Percentiles rank a stretch among this genome's conserved stretches.
Evolutionary conservation across 1,140 invertebrate genomes (phyloP).

Genomic region (Ceratitis capitata): DNA sequence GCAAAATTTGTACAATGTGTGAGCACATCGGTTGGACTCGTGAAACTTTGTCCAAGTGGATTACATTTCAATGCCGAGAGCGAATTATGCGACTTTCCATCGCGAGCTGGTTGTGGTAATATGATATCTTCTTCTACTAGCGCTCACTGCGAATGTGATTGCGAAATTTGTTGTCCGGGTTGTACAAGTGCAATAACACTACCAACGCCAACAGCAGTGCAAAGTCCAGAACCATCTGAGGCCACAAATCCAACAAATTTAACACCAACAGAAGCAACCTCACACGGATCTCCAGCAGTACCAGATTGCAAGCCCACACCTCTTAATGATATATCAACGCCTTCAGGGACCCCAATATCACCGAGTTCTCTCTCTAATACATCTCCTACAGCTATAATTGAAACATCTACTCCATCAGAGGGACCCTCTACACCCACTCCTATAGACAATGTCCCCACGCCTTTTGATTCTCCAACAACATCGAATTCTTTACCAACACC

Average conservation of each 20-base stretch:
- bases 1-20: slow-evolving; percentile 32
- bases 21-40: not conserved
- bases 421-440: not conserved
- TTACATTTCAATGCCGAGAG: slow-evolving; percentile 38
- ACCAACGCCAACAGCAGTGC: not conserved
- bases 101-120: not conserved
- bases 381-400: not conserved
- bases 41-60: slow-evolving; percentile 31
- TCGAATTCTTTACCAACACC: not conserved
- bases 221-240: not conserved
- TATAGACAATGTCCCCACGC: too few species aligned
- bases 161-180: not conserved
- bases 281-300: not conserved
- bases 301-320: not conserved
- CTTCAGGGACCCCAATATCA: not conserved
- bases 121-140: not conserved
- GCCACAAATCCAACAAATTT: not conserved
- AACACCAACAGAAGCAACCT: not conserved
- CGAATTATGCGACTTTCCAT: slow-evolving; percentile 31
- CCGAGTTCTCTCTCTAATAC: not conserved
- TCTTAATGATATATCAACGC: not conserved
- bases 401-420: not conserved
- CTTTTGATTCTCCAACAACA: not conserved
- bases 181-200: not conserved
- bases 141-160: not conserved